Percentiles rank a stretch among this genome's conserved stretches.
phyloP scores from a whole-genome alignment of 2,113 vertebrate species.

The Turdus rufiventris region DNA sequence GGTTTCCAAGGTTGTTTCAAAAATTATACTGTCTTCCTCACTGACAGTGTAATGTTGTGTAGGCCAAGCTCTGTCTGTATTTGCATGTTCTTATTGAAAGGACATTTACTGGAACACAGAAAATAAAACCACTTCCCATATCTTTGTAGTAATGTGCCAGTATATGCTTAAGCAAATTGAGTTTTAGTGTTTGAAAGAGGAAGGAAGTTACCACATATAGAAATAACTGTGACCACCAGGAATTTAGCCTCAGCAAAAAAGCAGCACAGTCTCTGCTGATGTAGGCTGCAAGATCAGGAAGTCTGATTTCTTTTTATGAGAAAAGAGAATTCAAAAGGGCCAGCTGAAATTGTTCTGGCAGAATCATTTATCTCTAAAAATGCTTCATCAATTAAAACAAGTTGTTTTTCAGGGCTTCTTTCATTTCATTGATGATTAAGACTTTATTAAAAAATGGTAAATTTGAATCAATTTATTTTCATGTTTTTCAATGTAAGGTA shows the following conservation, averaged over 20 bases:
- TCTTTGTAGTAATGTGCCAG: neutral
- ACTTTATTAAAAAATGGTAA: neutral
- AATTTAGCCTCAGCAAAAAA: neutral
- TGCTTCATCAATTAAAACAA: neutral
- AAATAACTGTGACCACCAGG: neutral
- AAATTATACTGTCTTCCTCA: neutral
- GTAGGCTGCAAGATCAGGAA: neutral
- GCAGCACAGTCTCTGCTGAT: neutral
- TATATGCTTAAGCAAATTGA: neutral
- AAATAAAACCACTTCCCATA: neutral
- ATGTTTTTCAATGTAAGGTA: neutral
- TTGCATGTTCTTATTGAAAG: neutral
- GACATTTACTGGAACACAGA: neutral
- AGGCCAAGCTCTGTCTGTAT: neutral
- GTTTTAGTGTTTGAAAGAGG: neutral
- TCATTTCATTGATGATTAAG: neutral
- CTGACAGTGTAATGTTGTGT: neutral
- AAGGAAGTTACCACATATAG: neutral
- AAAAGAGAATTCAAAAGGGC: neutral
- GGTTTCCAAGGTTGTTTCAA: neutral
- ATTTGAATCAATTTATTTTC: neutral
- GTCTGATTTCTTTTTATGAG: neutral
- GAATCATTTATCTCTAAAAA: neutral
- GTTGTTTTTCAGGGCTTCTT: neutral
- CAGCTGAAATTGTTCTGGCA: neutral